Base-by-base conservation (phyloP, 1,140 invertebrate genomes). In the Pseudomyrmex flavicornis region DNA sequence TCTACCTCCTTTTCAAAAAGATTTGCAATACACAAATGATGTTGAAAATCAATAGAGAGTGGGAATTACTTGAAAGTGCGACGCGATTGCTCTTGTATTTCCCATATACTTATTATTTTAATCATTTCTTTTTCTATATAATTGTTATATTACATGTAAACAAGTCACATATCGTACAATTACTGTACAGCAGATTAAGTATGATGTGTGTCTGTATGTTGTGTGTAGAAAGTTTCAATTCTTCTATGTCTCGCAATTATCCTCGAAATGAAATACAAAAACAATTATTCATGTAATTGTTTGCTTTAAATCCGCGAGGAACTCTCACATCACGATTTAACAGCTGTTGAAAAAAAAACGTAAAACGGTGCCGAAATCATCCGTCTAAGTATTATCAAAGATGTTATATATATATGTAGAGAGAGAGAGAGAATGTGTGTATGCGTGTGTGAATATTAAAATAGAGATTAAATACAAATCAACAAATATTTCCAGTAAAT, bases 391-490 rank as follows among this genome's bases (percentile, higher is more conserved):
- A 7, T 35, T 35, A 35, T 0, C 35, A 35, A 35, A 7, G 5
- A 35, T 35, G 35, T 35, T 35, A 35, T 35, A 35, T 35, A 35
- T 35, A 35, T 26, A 26, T 17, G 17, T 26, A 26, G 26, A 26
- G 26, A 26, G 2, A 26, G 5, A 35, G 35, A 35, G 35, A 35
- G 0, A 35, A 35, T 35, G 26, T 35, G 26, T 35, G 4, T 35
- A 1, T 0, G 5, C 2, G 17, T 17, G 17, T 17, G 0, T 17
- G 17, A 93, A 92, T 93, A 90, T 90, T 92, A 94, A 93, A 94
- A 93, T 93, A 92, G 92, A 93, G 92, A 92, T 93, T 91, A 93
- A 93, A 94, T 94, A 94, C 88, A 94, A 94, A 93, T 93, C 85
- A 92, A 93, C 88, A 92, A 88, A 89, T 91, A 93, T 35, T 90